Evolutionary conservation across 2,797 vertebrate species (phyloP), one percentile per base, ranked within the genome.

Genomic region (Nasua narica): DNA sequence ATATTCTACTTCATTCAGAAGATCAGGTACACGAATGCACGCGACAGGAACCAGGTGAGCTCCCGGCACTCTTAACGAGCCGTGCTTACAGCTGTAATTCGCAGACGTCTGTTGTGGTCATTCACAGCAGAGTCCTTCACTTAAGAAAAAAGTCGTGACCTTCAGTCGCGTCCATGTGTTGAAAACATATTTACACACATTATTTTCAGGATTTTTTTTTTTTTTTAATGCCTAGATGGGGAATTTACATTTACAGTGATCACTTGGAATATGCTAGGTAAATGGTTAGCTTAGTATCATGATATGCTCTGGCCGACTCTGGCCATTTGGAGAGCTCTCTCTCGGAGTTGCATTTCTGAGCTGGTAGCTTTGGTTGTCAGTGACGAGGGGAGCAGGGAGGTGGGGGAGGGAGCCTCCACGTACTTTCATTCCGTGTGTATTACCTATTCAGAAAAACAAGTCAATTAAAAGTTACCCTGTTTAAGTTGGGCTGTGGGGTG

Each of bases 1-100:
- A 99, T 99, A 98, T 99, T 99, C 99, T 99, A 99, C 99, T 99
- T 99, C 99, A 99, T 99, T 96, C 99, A 99, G 99, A 99, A 99
- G 99, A 99, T 99, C 97, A 99, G 99, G 97, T 99, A 99, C 98
- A 99, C 99, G 96, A 99, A 99, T 50, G 99, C 99, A 88, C 99
- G 99, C 2, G 99, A 99, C 98, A 99, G 99, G 97, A 99, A 99
- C 98, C 99, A 99, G 99, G 99, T 99, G 98, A 99, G 98, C 65
- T 32, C 0, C 60, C 15, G 32, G 16, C 32, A 18, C 40, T 40
- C 52, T 56, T 56, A 32, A 46, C 14, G 7, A 15, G 50, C 48
- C 58, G 70, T 81, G 72, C 85, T 84, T 79, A 19, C n/a, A 46
- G 21, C 14, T 0, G 0, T 62, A 52, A 54, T 48, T 85, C 29